Conservation (phyloP, 2,797 vertebrate genomes). For the Gorsachius magnificus region DNA sequence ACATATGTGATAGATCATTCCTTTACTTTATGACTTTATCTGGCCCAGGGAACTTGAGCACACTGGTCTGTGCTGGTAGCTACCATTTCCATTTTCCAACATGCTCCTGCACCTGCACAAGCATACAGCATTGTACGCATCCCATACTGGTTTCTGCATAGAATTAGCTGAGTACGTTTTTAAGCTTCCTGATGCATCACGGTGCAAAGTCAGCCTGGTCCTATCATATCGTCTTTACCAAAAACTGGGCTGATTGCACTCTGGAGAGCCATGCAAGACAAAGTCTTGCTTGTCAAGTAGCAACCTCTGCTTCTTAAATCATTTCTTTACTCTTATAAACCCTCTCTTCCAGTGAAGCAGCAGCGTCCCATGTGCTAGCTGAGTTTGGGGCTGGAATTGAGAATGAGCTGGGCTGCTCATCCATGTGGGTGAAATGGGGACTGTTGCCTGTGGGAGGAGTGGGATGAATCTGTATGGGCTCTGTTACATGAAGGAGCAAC, state of each 20-base stretch:
- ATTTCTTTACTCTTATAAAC: neutral
- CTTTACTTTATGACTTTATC: slow-evolving; percentile 41
- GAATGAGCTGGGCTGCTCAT: rapidly evolving
- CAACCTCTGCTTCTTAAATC: neutral
- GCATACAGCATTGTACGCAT: neutral
- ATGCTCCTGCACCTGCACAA: rapidly evolving
- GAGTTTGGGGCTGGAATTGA: neutral
- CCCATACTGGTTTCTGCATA: neutral
- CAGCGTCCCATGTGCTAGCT: neutral
- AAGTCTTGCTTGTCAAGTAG: neutral
- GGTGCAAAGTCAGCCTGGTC: neutral
- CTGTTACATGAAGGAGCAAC: neutral
- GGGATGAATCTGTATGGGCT: rapidly evolving
- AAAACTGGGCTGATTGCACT: neutral
- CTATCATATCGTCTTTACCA: neutral
- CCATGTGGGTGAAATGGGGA: neutral
- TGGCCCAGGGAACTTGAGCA: neutral
- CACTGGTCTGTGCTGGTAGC: neutral
- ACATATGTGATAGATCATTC: slow-evolving; percentile 35
- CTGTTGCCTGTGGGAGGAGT: neutral
- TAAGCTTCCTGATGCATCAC: neutral
- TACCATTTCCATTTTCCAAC: neutral
- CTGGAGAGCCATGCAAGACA: neutral
- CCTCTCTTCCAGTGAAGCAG: neutral
- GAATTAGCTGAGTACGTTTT: neutral